Evolutionary conservation across 92 coral and sea anemone species (phyloP).

Genomic region (Zoanthus gigantus): DNA sequence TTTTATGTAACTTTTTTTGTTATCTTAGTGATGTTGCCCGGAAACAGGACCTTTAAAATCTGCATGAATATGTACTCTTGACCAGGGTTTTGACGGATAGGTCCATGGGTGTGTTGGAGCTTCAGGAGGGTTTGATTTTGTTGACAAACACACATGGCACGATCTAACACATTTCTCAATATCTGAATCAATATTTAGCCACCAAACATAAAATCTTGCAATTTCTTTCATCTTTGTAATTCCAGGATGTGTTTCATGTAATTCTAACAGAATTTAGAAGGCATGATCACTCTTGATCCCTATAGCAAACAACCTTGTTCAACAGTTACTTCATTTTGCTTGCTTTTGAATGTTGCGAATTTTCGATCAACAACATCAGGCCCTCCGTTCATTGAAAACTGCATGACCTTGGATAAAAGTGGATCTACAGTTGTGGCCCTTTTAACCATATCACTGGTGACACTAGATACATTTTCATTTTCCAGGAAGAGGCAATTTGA

Average conservation of each 20-base stretch:
- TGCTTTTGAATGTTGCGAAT: conserved; percentile 4
- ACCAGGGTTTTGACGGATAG: conserved; percentile 52
- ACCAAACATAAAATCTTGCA: neutral
- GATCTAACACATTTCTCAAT: conserved; percentile 55
- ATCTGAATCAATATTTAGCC: conserved; percentile 43
- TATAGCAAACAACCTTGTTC: no score
- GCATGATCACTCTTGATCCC: conserved; percentile 37
- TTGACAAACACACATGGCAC: no score
- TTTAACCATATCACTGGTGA: neutral
- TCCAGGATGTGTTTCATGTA: conserved; percentile 60
- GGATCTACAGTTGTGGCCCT: conserved; percentile 20
- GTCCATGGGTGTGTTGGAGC: neutral
- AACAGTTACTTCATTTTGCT: conserved; percentile 39
- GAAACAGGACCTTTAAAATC: conserved; percentile 66
- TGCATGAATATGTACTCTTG: conserved; percentile 45
- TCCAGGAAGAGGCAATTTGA: conserved; percentile 52
- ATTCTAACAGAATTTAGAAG: conserved; percentile 49
- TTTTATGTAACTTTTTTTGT: no score
- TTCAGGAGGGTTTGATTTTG: conserved; percentile 34
- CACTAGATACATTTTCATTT: conserved; percentile 31
- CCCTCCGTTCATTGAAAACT: conserved; percentile 5
- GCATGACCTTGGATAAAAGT: conserved; percentile 1
- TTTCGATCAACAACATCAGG: conserved; percentile 18
- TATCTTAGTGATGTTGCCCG: conserved; percentile 9
- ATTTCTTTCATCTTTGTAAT: neutral